These are phyloP conservation scores for Labrus mixtus DNA, from an alignment of 2,113 vertebrate genomes.

Conservation along the genomic window DNA sequence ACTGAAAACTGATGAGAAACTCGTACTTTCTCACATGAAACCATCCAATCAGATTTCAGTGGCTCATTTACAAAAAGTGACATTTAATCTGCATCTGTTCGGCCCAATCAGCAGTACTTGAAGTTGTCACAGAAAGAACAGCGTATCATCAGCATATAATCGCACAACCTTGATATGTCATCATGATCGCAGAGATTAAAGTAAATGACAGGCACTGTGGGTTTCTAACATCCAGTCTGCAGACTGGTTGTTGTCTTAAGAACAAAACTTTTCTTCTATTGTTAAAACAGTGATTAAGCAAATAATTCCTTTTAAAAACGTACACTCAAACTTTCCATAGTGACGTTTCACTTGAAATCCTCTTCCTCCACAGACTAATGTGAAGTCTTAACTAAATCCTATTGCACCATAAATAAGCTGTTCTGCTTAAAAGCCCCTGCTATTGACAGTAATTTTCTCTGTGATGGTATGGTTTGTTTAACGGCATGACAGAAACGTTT, in stretches of 20 bases:
- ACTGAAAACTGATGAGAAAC: constrained; percentile 34
- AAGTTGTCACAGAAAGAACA: neutral
- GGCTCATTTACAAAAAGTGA: constrained; percentile 7
- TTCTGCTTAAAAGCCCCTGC: neutral
- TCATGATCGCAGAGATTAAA: neutral
- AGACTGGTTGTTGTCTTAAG: no score
- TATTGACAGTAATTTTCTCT: neutral
- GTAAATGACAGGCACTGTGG: no score
- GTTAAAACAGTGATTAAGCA: no score
- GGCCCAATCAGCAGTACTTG: constrained; percentile 1
- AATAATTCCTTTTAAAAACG: neutral
- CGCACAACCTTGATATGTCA: neutral
- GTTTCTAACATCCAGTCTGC: no score
- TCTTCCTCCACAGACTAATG: neutral
- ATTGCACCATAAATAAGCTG: constrained; percentile 21
- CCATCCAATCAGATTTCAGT: constrained; percentile 8
- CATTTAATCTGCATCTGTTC: constrained; percentile 28
- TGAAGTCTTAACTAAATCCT: neutral
- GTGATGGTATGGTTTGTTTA: constrained; percentile 1
- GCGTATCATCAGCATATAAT: neutral
- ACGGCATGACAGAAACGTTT: constrained; percentile 6
- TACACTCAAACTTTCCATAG: neutral
- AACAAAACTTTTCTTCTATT: no score
- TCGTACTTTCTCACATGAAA: constrained; percentile 47
- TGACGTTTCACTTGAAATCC: neutral